Base-by-base conservation (phyloP, 35 echinoderm and acorn worm genomes). In the Stichopus chloronotus region DNA sequence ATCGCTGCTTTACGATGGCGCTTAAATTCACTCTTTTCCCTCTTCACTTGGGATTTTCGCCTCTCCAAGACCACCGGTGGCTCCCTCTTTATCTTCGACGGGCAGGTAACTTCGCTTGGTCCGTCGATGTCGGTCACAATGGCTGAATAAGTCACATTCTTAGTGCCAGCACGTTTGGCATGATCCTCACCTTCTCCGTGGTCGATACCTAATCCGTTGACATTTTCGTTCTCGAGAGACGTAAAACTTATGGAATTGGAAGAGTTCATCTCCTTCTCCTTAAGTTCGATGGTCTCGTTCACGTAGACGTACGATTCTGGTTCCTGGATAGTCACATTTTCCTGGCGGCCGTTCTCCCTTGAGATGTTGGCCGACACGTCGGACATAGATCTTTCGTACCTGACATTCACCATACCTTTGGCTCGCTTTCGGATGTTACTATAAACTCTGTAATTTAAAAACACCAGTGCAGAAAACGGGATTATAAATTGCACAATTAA, bases 401-500 rank as follows among this genome's bases (percentile, higher is more conserved):
- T 58, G 19, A 88, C 57, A 8, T 14, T 63, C 21, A 76, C 58
- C 53, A 93, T 20, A 12, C 94, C 94, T 82, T 52, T 93, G 12
- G 94, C 82, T 0, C 94, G 83, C 58, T 76, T 60, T 24, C 92
- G 78, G 13, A 96, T 94, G 25, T 94, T 96, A 53, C 63, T 65
- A 52, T 91, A 96, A 71, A 96, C 92, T 80, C 54, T 21, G 55
- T 63, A 74, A 24, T 96, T 96, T 5, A 96, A 81, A 24, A 91
- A 82, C 9, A 84, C 81, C 17, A 96, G 93, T 19, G 88, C 71
- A 17, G 92, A 11, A 57, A 93, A 82, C 19, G 95, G 95, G 13
- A 96, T 72, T 9, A 86, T 57, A 76, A 94, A 96, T 76, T 96
- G 78, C 17, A 79, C 86, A 0, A 93, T 58, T 11, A 96, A 72